Percentiles rank a stretch among this genome's conserved stretches.
phyloP scores from a whole-genome alignment of 2,888 invertebrate species.

The Meiosimyza platycephala region DNA sequence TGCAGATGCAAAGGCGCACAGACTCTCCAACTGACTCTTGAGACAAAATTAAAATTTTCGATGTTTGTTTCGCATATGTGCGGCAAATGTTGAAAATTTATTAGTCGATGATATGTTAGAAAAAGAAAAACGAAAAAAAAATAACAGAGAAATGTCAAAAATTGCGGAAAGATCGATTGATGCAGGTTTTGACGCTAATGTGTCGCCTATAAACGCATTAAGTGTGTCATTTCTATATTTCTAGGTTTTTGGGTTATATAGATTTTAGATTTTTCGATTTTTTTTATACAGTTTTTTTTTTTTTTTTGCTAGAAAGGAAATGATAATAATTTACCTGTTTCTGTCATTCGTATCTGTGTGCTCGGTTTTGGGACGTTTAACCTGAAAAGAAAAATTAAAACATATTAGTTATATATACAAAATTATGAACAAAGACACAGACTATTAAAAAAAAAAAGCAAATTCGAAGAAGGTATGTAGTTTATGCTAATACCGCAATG shows the following conservation, averaged over 20 bases:
- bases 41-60: not conserved
- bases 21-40: not conserved
- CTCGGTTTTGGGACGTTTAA: conserved; percentile 78
- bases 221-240: not conserved
- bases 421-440: too few relatives aligned
- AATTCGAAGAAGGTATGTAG: too few relatives aligned
- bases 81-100: conserved; percentile 31
- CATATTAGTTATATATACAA: not conserved
- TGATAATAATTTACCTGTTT: conserved; percentile 72
- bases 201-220: conserved; percentile 1
- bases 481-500: too few relatives aligned
- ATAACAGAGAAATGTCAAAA: not conserved
- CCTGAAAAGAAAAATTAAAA: conserved; percentile 70
- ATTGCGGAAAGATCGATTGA: conserved; percentile 11
- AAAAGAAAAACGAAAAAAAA: not conserved
- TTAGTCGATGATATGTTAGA: not conserved
- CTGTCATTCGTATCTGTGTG: conserved; percentile 74
- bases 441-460: too few relatives aligned
- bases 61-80: conserved; percentile 24
- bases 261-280: too few relatives aligned
- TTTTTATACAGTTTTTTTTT: too few relatives aligned
- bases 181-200: conserved; percentile 13
- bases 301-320: not conserved
- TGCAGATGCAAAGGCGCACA: not conserved
- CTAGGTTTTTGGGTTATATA: too few relatives aligned